phyloP scores from a whole-genome alignment of 2,797 vertebrate genomes.

The Malurus splendens region DNA sequence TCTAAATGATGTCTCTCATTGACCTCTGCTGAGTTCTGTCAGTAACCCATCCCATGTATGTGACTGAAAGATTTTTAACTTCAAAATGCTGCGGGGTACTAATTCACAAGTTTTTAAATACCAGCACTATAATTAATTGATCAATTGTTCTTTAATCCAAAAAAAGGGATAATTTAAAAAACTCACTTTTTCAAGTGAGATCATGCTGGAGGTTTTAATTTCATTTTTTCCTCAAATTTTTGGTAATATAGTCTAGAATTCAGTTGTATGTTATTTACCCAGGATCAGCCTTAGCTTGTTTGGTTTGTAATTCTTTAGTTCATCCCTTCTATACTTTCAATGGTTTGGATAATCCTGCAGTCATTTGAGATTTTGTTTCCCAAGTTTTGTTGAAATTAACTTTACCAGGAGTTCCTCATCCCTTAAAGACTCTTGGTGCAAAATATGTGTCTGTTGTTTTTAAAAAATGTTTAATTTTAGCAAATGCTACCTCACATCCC shows the following conservation, averaged over 20 bases:
- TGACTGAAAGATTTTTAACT: not conserved
- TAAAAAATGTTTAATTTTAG: slow-evolving; percentile 58
- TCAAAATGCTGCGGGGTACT: not conserved
- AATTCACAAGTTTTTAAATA: not conserved
- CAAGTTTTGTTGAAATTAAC: slow-evolving; percentile 17
- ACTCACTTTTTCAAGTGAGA: not conserved
- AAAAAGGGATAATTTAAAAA: not conserved
- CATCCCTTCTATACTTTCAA: not conserved
- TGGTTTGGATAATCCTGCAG: not conserved
- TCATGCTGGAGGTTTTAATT: not conserved
- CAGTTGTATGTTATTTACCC: not conserved
- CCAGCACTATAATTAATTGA: not conserved
- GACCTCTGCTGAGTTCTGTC: not conserved
- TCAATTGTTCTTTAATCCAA: not conserved
- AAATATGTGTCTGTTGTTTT: slow-evolving; percentile 43
- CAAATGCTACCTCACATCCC: slow-evolving; percentile 56
- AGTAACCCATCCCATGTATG: not conserved
- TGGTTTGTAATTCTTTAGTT: not conserved
- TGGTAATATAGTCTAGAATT: not conserved
- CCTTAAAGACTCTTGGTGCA: not conserved
- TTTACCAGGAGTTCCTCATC: slow-evolving; percentile 19
- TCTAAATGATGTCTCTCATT: not conserved
- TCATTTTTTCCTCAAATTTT: not conserved
- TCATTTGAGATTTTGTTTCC: not conserved
- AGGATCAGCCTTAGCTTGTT: not conserved